Conservation (phyloP, 2,797 vertebrate species). For the Urophycis tenuis region DNA sequence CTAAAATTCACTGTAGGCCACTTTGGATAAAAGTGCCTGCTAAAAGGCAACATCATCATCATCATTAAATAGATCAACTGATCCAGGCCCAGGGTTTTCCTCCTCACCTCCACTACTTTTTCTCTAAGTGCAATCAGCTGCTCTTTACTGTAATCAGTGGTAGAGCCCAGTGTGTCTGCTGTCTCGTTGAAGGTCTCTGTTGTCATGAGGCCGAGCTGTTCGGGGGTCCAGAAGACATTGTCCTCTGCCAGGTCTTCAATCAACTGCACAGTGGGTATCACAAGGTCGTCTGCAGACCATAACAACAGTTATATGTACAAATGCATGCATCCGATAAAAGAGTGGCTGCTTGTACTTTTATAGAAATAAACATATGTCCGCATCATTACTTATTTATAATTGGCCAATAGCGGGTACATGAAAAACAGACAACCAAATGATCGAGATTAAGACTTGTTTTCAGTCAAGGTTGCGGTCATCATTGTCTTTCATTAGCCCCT, state of each 20-base stretch:
- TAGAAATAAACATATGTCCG: too few species aligned
- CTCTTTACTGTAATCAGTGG: slow-evolving; percentile 40
- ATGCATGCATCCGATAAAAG: not conserved
- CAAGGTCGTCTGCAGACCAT: not conserved
- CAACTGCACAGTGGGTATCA: slow-evolving; percentile 26
- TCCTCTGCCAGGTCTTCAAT: slow-evolving; percentile 46
- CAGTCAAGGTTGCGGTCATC: too few species aligned
- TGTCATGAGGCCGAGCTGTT: slow-evolving; percentile 48
- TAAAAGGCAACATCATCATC: not conserved
- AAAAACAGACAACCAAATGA: too few species aligned
- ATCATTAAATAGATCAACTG: not conserved
- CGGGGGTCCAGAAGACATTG: slow-evolving; percentile 54
- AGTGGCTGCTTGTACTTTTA: too few species aligned
- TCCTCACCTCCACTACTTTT: slow-evolving; percentile 58
- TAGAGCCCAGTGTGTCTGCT: slow-evolving; percentile 48
- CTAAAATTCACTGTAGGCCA: not conserved
- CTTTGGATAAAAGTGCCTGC: not conserved
- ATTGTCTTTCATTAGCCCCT: too few species aligned
- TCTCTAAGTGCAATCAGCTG: slow-evolving; percentile 51
- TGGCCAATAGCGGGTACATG: too few species aligned
- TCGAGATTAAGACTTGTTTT: too few species aligned
- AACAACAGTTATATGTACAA: not conserved
- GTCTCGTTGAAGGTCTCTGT: slow-evolving; percentile 37
- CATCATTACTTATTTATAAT: too few species aligned
- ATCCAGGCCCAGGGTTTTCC: not conserved